phyloP scores from a whole-genome alignment of 2,888 invertebrate species.

The Drosophila mayaguana region DNA sequence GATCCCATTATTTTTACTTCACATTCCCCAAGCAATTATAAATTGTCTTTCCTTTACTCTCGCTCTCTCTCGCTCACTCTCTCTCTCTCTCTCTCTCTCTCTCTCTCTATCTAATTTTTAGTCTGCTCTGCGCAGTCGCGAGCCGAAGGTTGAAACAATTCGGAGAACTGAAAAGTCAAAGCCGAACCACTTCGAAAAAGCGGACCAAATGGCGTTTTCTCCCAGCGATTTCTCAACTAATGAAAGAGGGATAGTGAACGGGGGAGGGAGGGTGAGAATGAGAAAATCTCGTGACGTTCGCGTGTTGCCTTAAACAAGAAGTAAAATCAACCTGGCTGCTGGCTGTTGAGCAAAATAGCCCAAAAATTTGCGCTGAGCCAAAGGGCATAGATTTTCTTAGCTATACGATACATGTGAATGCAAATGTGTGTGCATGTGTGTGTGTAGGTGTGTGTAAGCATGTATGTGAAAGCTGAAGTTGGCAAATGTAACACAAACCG shows the following conservation, averaged over 20 bases:
- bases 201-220: constrained; percentile 60
- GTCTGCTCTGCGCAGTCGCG: constrained; percentile 36
- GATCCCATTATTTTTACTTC: constrained; percentile 13
- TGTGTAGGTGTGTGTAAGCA: constrained; percentile 10
- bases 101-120: background rate
- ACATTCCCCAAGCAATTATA: background rate
- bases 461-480: constrained; percentile 42
- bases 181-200: constrained; percentile 46
- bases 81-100: background rate
- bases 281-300: constrained; percentile 19
- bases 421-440: constrained; percentile 11
- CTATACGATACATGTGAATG: constrained; percentile 33
- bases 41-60: background rate
- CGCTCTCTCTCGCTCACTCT: background rate
- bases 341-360: constrained; percentile 41
- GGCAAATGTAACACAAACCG: constrained; percentile 39
- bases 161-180: constrained; percentile 17
- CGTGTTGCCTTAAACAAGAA: constrained; percentile 34
- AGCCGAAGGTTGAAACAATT: background rate
- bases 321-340: constrained; percentile 46
- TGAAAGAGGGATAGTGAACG: background rate
- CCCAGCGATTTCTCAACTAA: background rate
- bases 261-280: background rate
- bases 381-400: constrained; percentile 44
- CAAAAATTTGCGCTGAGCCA: constrained; percentile 23